Percentiles rank a stretch among this genome's conserved stretches.
phyloP scores from a whole-genome alignment of 2,797 vertebrate species.

The Emys orbicularis region DNA sequence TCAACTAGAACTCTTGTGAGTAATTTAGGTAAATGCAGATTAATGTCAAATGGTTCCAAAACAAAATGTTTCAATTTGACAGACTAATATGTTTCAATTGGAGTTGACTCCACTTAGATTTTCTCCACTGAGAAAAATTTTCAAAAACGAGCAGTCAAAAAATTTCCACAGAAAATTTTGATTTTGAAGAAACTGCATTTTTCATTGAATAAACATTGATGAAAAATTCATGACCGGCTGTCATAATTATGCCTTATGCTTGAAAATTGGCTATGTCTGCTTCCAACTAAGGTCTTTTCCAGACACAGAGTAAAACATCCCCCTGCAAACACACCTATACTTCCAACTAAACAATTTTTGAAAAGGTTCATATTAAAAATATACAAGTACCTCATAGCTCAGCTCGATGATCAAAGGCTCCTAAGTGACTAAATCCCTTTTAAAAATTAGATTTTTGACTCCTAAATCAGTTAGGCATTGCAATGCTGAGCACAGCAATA shows the following conservation, averaged over 20 bases:
- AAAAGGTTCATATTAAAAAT: too few relatives aligned
- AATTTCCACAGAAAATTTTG: neutral
- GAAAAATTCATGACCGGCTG: neutral
- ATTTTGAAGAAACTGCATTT: neutral
- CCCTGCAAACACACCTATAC: too few relatives aligned
- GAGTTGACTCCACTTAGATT: neutral
- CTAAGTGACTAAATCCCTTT: neutral
- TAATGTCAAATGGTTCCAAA: neutral
- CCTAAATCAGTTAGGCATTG: neutral
- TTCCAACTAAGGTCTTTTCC: too few relatives aligned
- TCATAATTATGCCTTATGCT: neutral
- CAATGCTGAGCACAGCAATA: neutral
- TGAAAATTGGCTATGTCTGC: too few relatives aligned
- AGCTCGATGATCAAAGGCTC: neutral
- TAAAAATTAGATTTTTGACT: neutral
- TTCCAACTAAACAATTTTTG: too few relatives aligned
- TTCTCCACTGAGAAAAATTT: neutral
- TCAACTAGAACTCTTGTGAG: neutral
- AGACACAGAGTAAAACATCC: too few relatives aligned
- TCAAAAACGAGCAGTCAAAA: neutral
- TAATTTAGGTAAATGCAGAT: neutral
- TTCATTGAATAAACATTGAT: neutral
- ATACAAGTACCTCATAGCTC: neutral
- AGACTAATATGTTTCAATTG: neutral
- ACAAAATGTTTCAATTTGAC: neutral